Percentiles rank a stretch among this genome's conserved stretches.
Conservation (phyloP, 2,113 vertebrate genomes). For the Bombycilla garrulus region DNA sequence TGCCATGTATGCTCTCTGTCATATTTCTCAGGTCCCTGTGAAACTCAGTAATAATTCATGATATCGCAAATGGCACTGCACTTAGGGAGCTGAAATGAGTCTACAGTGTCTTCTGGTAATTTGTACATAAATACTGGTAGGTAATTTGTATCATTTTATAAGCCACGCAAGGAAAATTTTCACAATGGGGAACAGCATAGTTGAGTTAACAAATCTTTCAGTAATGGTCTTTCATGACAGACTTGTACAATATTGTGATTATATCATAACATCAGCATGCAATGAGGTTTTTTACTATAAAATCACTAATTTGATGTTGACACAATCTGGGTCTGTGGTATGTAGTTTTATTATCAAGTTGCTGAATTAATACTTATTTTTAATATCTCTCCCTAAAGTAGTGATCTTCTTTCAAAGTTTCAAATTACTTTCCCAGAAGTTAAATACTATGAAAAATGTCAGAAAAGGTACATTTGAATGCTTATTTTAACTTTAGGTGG, state of each 20-base stretch:
- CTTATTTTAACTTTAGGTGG: constrained; percentile 71
- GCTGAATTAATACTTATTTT: not conserved
- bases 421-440: not conserved
- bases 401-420: not conserved
- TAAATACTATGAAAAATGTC: not conserved
- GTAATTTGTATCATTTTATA: not conserved
- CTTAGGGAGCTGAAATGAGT: not conserved
- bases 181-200: not conserved
- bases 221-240: not conserved
- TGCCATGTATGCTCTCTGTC: not conserved
- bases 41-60: not conserved
- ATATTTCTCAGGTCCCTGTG: not conserved
- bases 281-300: not conserved
- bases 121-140: not conserved
- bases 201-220: not conserved
- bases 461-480: constrained; percentile 3
- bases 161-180: not conserved
- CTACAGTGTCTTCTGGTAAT: not conserved
- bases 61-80: not conserved
- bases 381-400: not conserved
- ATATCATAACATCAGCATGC: not conserved
- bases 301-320: not conserved
- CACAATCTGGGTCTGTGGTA: not conserved
- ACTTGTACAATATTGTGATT: not conserved
- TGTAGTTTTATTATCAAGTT: constrained; percentile 2